phyloP scores from a whole-genome alignment of 2,888 invertebrate genomes.

The Patella caerulea region DNA sequence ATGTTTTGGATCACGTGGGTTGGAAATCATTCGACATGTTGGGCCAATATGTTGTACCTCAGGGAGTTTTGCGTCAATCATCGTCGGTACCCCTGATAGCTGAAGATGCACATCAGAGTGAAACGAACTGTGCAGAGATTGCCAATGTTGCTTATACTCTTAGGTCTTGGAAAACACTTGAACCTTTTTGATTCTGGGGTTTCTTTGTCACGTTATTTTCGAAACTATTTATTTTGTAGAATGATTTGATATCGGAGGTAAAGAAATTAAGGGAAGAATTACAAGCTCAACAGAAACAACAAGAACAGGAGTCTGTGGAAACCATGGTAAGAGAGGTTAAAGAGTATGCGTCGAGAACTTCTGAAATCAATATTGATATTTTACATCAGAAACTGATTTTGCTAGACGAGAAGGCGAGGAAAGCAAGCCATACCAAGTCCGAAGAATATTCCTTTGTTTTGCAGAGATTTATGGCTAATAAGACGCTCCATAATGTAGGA shows the following conservation, averaged over 20 bases:
- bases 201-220: too few relatives aligned
- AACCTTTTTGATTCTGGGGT: too few relatives aligned
- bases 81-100: background rate
- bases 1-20: conserved; percentile 15
- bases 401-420: background rate
- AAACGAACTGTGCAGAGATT: too few relatives aligned
- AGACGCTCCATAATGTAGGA: background rate
- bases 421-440: background rate
- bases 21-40: conserved; percentile 3
- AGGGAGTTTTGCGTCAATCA: background rate
- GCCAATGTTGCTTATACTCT: background rate
- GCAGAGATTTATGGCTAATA: background rate
- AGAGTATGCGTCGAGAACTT: background rate
- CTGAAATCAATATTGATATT: background rate
- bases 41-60: background rate
- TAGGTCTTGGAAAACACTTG: background rate
- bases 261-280: background rate
- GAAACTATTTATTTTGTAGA: too few relatives aligned
- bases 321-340: background rate
- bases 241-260: background rate
- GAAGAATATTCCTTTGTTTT: too few relatives aligned
- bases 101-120: background rate
- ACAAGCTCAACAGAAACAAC: background rate
- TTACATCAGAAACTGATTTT: background rate
- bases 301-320: background rate